phyloP scores from a whole-genome alignment of 2,113 vertebrate species.

The Microcebus murinus region DNA sequence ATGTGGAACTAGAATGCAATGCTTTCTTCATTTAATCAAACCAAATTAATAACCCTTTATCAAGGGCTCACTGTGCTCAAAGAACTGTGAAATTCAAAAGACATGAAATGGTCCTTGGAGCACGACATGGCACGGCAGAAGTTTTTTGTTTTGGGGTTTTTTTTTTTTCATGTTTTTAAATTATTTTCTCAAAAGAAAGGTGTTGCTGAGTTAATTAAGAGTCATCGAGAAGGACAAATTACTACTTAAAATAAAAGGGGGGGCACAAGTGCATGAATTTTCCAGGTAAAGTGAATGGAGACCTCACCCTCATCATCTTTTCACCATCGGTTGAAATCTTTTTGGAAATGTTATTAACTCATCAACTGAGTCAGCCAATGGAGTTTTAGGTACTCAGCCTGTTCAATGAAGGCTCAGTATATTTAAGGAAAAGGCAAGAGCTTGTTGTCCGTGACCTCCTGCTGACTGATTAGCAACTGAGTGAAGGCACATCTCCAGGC shows the following conservation, averaged over 20 bases:
- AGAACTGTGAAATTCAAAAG: not conserved
- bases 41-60: constrained; percentile 29
- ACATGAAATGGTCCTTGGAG: not conserved
- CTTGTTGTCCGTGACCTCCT: not conserved
- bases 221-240: not conserved
- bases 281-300: not conserved
- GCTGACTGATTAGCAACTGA: not conserved
- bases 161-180: not conserved
- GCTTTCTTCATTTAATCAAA: not conserved
- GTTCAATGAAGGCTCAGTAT: not conserved
- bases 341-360: not conserved
- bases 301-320: not conserved
- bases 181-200: not conserved
- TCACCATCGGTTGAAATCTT: not conserved
- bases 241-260: not conserved
- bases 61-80: not conserved
- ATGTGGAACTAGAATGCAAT: not conserved
- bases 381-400: not conserved
- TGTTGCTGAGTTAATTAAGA: not conserved
- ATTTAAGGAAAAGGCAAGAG: not conserved
- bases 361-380: not conserved
- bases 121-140: not conserved
- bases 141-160: too few relatives aligned
- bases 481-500: not conserved
- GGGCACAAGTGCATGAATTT: not conserved